Evolutionary conservation across 1,140 invertebrate species (phyloP).

Genomic region (Mizuhopecten yessoensis): DNA sequence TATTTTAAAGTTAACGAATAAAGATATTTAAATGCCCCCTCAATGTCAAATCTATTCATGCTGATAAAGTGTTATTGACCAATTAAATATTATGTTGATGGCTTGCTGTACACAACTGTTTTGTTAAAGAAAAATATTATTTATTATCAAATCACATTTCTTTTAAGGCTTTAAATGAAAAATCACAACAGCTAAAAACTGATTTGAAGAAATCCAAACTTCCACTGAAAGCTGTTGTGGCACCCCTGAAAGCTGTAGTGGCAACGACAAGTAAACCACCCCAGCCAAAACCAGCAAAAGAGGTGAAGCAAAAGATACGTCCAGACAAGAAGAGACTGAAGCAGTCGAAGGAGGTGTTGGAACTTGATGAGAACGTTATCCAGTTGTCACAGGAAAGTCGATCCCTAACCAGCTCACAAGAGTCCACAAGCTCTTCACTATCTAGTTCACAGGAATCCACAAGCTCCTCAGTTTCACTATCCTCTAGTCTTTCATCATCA

Average conservation of each 20-base stretch:
- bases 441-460: neutral
- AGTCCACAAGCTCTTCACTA: neutral
- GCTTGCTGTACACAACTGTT: too few species aligned
- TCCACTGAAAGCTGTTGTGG: slow-evolving; percentile 51
- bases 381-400: slow-evolving; percentile 9
- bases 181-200: slow-evolving; percentile 46
- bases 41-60: too few species aligned
- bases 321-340: slow-evolving; percentile 14
- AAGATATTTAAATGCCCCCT: too few species aligned
- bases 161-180: slow-evolving; percentile 60
- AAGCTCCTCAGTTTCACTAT: neutral
- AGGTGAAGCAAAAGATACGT: slow-evolving; percentile 19
- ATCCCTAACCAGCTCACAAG: neutral
- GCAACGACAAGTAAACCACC: neutral
- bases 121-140: too few species aligned
- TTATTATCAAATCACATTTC: too few species aligned
- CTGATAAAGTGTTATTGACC: too few species aligned
- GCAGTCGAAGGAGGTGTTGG: neutral
- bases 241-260: slow-evolving; percentile 46
- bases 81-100: too few species aligned
- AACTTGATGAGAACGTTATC: slow-evolving; percentile 8
- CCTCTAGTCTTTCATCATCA: slow-evolving; percentile 5
- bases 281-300: neutral
- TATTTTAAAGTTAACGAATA: too few species aligned
- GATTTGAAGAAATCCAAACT: slow-evolving; percentile 50